Conservation (phyloP, 2,797 vertebrate genomes). For the Lacerta bilineata region DNA sequence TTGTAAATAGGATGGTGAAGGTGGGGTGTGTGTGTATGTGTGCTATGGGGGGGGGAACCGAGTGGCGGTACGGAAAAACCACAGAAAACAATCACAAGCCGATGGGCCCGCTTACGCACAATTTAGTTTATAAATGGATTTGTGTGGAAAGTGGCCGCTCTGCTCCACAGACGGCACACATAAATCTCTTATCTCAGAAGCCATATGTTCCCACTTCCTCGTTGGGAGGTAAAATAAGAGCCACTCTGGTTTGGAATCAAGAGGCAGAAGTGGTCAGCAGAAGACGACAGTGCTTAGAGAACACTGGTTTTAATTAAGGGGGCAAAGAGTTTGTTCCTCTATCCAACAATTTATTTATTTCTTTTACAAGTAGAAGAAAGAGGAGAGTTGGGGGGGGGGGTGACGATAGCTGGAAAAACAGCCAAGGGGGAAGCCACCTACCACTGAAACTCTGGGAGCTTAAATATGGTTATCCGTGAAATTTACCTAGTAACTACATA, state of each 20-base stretch:
- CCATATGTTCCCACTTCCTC: slow-evolving; percentile 41
- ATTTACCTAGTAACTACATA: no score
- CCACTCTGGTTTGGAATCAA: slow-evolving; percentile 2
- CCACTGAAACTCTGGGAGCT: no score
- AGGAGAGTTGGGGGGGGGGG: not conserved
- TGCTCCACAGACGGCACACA: not conserved
- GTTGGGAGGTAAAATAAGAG: slow-evolving; percentile 33
- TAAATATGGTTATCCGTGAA: not conserved
- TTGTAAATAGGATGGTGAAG: slow-evolving; percentile 4
- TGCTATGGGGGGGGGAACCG: no score
- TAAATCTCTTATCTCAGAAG: slow-evolving; percentile 31
- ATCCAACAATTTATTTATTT: no score
- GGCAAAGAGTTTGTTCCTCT: not conserved
- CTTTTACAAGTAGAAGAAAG: no score
- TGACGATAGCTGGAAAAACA: not conserved
- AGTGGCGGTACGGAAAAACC: slow-evolving; percentile 26
- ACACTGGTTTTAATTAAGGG: not conserved
- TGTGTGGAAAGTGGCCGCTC: slow-evolving; percentile 22
- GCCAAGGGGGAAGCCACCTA: not conserved
- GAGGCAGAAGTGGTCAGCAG: not conserved
- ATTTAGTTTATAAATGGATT: slow-evolving; percentile 35
- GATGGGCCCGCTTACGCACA: slow-evolving; percentile 40
- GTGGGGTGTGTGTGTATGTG: no score
- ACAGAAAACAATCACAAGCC: slow-evolving; percentile 37
- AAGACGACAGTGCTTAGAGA: not conserved